Evolutionary conservation across 1,140 invertebrate genomes (phyloP).

Genomic region (Ditylenchus dipsaci): DNA sequence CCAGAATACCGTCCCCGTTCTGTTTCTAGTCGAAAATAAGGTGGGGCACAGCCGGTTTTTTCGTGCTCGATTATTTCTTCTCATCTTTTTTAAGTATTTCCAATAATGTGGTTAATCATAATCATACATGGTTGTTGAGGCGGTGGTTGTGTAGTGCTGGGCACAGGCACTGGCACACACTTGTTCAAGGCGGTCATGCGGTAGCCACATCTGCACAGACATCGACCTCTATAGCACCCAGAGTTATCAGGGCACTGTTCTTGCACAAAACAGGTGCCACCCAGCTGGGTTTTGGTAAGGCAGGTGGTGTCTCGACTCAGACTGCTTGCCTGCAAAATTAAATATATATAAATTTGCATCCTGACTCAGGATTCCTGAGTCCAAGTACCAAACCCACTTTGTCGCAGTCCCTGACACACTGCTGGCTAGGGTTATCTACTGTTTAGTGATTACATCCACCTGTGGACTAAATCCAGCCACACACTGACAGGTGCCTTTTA

Average conservation of each 20-base stretch:
- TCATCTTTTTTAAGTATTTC: background rate
- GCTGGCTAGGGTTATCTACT: conserved; percentile 52
- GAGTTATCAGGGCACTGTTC: conserved; percentile 55
- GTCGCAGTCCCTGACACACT: conserved; percentile 49
- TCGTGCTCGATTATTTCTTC: too few species aligned
- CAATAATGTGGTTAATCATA: background rate
- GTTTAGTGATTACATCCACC: conserved; percentile 51
- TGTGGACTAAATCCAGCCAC: conserved; percentile 44
- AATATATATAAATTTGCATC: conserved; percentile 5
- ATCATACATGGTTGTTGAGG: conserved; percentile 34
- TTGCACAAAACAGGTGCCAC: conserved; percentile 55
- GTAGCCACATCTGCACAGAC: conserved; percentile 51
- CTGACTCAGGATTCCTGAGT: too few species aligned
- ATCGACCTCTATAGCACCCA: conserved; percentile 54
- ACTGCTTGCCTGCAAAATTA: conserved; percentile 16
- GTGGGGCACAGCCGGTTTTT: too few species aligned
- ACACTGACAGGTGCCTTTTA: conserved; percentile 53
- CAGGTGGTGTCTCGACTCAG: conserved; percentile 55
- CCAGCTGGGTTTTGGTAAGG: conserved; percentile 41
- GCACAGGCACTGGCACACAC: conserved; percentile 42
- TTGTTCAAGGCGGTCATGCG: conserved; percentile 39
- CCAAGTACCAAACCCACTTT: conserved; percentile 34
- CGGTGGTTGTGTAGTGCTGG: conserved; percentile 41
- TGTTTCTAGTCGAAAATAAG: too few species aligned
- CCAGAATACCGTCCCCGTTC: too few species aligned